These are phyloP conservation scores for Tympanuchus pallidicinctus DNA, from an alignment of 2,113 vertebrate genomes.

Conservation along the genomic window DNA sequence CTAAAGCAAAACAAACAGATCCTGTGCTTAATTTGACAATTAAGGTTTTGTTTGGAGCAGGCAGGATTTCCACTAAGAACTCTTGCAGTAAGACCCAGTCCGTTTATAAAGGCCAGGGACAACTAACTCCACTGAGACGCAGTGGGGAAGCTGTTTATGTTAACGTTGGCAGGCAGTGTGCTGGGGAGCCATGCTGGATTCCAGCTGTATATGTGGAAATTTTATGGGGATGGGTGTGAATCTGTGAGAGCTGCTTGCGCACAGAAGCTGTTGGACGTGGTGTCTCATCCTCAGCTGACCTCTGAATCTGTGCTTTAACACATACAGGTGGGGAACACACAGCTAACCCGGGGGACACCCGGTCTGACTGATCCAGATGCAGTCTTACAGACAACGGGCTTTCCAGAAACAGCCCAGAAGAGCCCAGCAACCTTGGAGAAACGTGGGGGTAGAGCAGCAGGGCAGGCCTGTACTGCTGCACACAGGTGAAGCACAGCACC, in stretches of 20 bases:
- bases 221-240: slow-evolving; percentile 4
- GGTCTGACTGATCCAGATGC: fast-evolving
- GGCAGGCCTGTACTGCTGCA: background rate
- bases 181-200: background rate
- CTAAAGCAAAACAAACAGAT: slow-evolving; percentile 33
- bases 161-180: background rate
- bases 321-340: fast-evolving
- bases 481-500: background rate
- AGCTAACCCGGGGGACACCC: fast-evolving
- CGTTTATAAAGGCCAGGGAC: background rate
- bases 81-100: background rate
- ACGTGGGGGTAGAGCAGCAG: background rate
- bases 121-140: background rate
- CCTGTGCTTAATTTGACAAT: background rate
- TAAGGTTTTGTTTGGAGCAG: background rate
- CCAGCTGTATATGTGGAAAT: background rate
- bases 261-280: background rate
- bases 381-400: fast-evolving
- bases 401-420: fast-evolving
- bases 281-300: background rate
- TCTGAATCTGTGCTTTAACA: fast-evolving
- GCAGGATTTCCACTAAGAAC: background rate
- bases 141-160: background rate
- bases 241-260: background rate
- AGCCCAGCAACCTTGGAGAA: background rate